A percentile compares a stretch with the other conserved stretches of the same genome.
Evolutionary conservation across 2,888 invertebrate species (phyloP).

Genomic region (Boloria selene): DNA sequence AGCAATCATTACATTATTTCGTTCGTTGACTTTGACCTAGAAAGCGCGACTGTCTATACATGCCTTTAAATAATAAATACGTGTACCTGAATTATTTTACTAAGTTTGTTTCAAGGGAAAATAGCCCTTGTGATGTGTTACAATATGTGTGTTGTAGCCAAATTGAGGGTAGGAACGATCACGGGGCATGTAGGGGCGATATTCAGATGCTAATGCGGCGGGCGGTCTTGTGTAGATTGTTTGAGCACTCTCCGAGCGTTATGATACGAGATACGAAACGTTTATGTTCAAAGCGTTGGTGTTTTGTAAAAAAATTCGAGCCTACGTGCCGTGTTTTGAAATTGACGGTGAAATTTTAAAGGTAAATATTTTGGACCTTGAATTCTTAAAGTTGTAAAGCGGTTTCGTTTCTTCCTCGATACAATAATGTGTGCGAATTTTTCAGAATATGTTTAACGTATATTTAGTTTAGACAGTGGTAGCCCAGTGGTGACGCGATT

Average conservation of each 20-base stretch:
- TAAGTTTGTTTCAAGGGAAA: conserved; percentile 19
- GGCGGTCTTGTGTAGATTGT: conserved; percentile 25
- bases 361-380: conserved; percentile 4
- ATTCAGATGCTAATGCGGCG: conserved; percentile 26
- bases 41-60: conserved; percentile 24
- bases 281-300: conserved; percentile 26
- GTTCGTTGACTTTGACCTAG: conserved; percentile 39
- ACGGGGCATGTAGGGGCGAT: conserved; percentile 15
- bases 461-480: no score
- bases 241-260: conserved; percentile 25
- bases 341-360: conserved; percentile 24
- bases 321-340: conserved; percentile 18
- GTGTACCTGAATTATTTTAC: conserved; percentile 35
- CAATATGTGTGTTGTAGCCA: conserved; percentile 10
- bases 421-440: no score
- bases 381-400: background rate
- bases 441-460: no score
- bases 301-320: conserved; percentile 26
- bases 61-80: conserved; percentile 39
- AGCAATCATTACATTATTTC: conserved; percentile 20
- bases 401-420: no score
- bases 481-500: no score
- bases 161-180: conserved; percentile 18
- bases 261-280: conserved; percentile 31
- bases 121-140: conserved; percentile 16